phyloP scores from a whole-genome alignment of 2,113 vertebrate genomes.

The rabbit (Oryctolagus cuniculus) region mOryCun1.1 NC_091433.1:192274501-192275000 shows the following conservation, averaged over 20 bases:
- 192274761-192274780: background rate
- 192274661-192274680: background rate
- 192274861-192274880: background rate
- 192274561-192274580: too few relatives aligned
- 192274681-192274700: fast-evolving
- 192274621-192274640: too few relatives aligned
- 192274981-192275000: background rate
- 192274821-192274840: background rate
- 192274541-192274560: too few relatives aligned
- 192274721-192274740: background rate
- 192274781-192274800: background rate
- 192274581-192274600: too few relatives aligned
- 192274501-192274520: too few relatives aligned
- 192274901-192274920: background rate
- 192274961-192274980: too few relatives aligned
- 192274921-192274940: background rate
- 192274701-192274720: background rate
- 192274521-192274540: too few relatives aligned
- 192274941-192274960: too few relatives aligned
- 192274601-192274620: too few relatives aligned
- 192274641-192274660: background rate
- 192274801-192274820: background rate
- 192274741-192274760: background rate
- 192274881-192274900: background rate
- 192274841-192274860: background rate